phyloP scores from a whole-genome alignment of 1,140 invertebrate species.

The Harpegnathos saltator region DNA sequence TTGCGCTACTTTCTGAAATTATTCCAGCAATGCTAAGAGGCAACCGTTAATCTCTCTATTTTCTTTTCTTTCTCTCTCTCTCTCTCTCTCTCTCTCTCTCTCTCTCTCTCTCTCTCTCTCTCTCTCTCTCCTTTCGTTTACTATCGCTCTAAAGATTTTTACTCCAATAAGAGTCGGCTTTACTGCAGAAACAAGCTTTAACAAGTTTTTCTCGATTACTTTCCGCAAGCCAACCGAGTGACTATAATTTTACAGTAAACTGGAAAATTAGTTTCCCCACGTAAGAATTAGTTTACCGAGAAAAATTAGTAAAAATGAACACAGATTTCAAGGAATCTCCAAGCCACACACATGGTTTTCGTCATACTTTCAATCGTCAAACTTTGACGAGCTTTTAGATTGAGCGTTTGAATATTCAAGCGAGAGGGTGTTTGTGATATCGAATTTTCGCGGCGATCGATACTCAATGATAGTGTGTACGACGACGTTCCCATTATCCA shows the following conservation, averaged over 20 bases:
- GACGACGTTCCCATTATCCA: background rate
- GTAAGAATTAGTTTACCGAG: background rate
- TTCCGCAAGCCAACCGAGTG: background rate
- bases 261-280: background rate
- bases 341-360: background rate
- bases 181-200: conserved; percentile 38
- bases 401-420: background rate
- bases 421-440: background rate
- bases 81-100: background rate
- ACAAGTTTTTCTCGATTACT: conserved; percentile 35
- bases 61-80: background rate
- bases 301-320: too few species aligned
- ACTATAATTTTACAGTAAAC: background rate
- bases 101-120: too few species aligned
- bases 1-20: conserved; percentile 24
- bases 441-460: conserved; percentile 14
- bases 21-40: background rate
- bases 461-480: background rate
- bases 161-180: conserved; percentile 10
- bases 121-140: too few species aligned
- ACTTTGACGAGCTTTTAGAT: background rate
- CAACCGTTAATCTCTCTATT: background rate
- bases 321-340: background rate
- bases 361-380: background rate
- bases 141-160: background rate